Evolutionary conservation across 2,797 vertebrate genomes (phyloP).

Genomic region (Aeoliscus strigatus): DNA sequence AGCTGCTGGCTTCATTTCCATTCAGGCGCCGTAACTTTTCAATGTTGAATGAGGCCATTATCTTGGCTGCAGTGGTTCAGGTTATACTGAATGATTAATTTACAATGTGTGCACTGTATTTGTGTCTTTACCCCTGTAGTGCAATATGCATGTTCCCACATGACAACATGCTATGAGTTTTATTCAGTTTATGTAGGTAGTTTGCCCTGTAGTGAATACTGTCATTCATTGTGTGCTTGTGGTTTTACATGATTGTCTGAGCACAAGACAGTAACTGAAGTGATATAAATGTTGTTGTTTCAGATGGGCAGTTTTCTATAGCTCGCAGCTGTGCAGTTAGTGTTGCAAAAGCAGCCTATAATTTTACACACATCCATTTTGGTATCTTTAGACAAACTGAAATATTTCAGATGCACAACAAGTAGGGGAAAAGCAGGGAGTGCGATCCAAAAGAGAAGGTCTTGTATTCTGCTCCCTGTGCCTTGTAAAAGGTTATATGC

Average conservation of each 20-base stretch:
- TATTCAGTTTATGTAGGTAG: too few species aligned
- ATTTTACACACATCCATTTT: too few species aligned
- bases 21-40: slow-evolving; percentile 36
- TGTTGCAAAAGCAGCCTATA: too few species aligned
- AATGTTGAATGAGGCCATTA: slow-evolving; percentile 46
- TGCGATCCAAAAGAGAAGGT: slow-evolving; percentile 41
- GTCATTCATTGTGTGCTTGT: slow-evolving; percentile 1
- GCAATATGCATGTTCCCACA: slow-evolving; percentile 18
- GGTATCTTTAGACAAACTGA: too few species aligned
- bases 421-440: slow-evolving; percentile 9
- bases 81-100: slow-evolving; percentile 41
- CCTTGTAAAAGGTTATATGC: slow-evolving; percentile 70
- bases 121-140: slow-evolving; percentile 14
- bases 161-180: slow-evolving; percentile 8
- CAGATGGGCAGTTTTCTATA: too few species aligned
- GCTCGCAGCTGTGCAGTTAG: neutral
- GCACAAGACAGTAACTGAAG: neutral
- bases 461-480: slow-evolving; percentile 51
- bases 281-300: slow-evolving; percentile 1
- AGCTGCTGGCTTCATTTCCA: slow-evolving; percentile 37
- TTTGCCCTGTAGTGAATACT: too few species aligned
- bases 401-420: slow-evolving; percentile 28
- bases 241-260: slow-evolving; percentile 4
- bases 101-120: slow-evolving; percentile 20
- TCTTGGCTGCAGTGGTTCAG: slow-evolving; percentile 42